Evolutionary conservation across 2,888 invertebrate genomes (phyloP).

Genomic region (Leucania comma): DNA sequence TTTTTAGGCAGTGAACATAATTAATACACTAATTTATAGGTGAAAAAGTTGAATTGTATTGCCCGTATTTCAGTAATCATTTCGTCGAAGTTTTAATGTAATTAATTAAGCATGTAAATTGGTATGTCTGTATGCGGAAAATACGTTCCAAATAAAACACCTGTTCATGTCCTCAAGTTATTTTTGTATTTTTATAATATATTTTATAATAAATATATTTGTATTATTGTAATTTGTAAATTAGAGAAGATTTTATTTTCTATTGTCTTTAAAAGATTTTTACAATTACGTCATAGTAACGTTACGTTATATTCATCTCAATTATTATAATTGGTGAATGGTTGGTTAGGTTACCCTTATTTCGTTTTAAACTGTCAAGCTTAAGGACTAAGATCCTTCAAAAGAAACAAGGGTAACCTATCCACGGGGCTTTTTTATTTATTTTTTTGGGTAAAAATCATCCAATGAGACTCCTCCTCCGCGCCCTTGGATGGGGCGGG

Average conservation of each 20-base stretch:
- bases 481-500: too few species aligned
- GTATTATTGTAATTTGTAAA: conserved; percentile 12
- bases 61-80: conserved; percentile 14
- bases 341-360: too few species aligned
- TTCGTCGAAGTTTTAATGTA: conserved; percentile 20
- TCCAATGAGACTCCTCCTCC: too few species aligned
- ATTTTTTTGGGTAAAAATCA: too few species aligned
- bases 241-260: background rate
- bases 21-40: conserved; percentile 14
- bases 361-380: too few species aligned
- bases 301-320: too few species aligned
- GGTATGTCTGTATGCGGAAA: conserved; percentile 1
- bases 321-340: too few species aligned
- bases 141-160: conserved; percentile 12
- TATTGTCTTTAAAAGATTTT: background rate
- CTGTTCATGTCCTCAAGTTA: background rate
- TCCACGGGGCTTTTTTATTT: too few species aligned
- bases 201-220: too few species aligned
- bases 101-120: conserved; percentile 14
- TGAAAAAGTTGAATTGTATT: conserved; percentile 21
- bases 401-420: too few species aligned
- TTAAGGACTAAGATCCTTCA: too few species aligned
- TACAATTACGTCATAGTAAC: background rate
- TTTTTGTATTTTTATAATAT: conserved; percentile 2
- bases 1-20: conserved; percentile 13